Evolutionary conservation across 2,113 vertebrate genomes (phyloP).

Genomic region (Anarhynchus alexandrinus): DNA sequence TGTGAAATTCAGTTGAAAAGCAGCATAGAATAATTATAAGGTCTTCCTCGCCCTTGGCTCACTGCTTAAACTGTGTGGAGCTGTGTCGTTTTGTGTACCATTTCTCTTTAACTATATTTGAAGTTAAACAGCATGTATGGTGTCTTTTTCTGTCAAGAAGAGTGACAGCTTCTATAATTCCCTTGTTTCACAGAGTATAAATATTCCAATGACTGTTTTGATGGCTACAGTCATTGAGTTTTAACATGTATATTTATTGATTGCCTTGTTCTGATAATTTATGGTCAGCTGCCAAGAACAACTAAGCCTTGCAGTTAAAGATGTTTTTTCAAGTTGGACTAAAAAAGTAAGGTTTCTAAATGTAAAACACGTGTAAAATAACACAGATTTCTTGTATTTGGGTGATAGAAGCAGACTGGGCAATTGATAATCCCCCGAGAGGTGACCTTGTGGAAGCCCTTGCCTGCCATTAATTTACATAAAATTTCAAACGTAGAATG

Average conservation of each 20-base stretch:
- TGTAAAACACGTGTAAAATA: background rate
- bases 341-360: background rate
- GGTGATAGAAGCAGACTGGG: background rate
- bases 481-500: background rate
- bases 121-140: constrained; percentile 57
- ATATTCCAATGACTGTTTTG: constrained; percentile 58
- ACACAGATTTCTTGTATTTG: background rate
- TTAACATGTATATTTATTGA: constrained; percentile 58
- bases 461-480: constrained; percentile 2
- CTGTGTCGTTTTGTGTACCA: background rate
- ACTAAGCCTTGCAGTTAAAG: constrained; percentile 20
- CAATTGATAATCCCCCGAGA: background rate
- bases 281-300: constrained; percentile 52
- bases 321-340: background rate
- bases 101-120: constrained; percentile 56
- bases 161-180: constrained; percentile 64
- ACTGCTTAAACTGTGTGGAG: background rate
- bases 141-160: constrained; percentile 64
- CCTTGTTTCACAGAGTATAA: constrained; percentile 50
- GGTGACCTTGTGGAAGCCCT: background rate
- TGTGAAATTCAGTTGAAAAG: background rate
- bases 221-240: constrained; percentile 48
- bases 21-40: background rate
- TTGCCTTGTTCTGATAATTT: constrained; percentile 59
- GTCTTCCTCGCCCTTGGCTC: constrained; percentile 25